Evolutionary conservation across 1,140 invertebrate genomes (phyloP), one percentile per base, ranked within the genome.

Genomic region (Pinna nobilis): DNA sequence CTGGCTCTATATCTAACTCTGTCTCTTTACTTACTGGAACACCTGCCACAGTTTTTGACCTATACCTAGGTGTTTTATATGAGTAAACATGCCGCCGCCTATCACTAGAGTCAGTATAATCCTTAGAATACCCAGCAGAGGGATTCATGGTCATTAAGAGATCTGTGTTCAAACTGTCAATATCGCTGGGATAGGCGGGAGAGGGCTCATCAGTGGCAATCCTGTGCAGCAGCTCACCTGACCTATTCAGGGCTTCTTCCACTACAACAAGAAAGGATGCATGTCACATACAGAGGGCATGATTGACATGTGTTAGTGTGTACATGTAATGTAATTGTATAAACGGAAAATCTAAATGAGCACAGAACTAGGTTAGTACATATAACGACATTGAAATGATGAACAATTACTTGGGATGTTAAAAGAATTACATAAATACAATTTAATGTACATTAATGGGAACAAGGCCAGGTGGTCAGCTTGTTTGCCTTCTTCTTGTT

Each of bases 181-280:
- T 66, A 18, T 77, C 77, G 72, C 80, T 82, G 11, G 37, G 49
- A 47, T 33, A 57, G 3, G 61, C 61, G 23, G 61, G 50, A 2
- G 71, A 49, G 18, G 59, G 25, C 1, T 69, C 68, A n/a, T 74
- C 70, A 25, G 35, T 65, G 25, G 67, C 73, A 32, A 78, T 71
- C 11, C 68, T 80, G 18, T 82, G 64, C 25, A 84, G 50, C 28
- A 84, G 55, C 23, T 79, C 63, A 53, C 78, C 82, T 33, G 82
- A 84, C 30, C 75, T 75, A 11, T 74, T 65, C 41, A 84, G 61
- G 13, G 82, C 82, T 55, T 81, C 80, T 50, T 84, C 80, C 53
- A 80, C 82, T 84, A 72, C 50, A 76, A 73, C 25, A 70, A 25
- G 25, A 64, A 55, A 53, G n/a, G n/a, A n/a, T n/a, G n/a, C n/a